Evolutionary conservation across 1,140 invertebrate species (phyloP).

Genomic region (Listronotus bonariensis): DNA sequence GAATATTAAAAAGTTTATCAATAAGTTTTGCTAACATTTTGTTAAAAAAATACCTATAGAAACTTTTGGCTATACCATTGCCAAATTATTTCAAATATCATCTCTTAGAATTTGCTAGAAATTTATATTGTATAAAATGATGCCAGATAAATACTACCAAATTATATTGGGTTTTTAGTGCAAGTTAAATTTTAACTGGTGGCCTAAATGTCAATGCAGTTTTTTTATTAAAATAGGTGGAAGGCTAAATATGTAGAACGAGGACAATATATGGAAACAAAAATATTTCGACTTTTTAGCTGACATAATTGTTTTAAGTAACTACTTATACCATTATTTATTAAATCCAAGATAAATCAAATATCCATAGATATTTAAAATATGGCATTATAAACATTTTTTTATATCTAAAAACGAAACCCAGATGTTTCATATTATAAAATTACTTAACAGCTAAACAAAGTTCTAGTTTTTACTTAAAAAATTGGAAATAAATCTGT

Average conservation of each 20-base stretch:
- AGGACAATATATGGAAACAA: not conserved
- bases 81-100: conserved; percentile 18
- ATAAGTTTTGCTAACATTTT: conserved; percentile 4
- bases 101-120: conserved; percentile 23
- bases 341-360: too few relatives aligned
- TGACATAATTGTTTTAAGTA: too few relatives aligned
- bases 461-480: too few relatives aligned
- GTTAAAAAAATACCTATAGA: conserved; percentile 1
- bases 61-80: conserved; percentile 18
- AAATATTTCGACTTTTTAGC: too few relatives aligned
- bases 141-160: conserved; percentile 21
- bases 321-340: too few relatives aligned
- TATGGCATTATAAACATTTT: too few relatives aligned
- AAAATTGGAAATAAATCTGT: too few relatives aligned
- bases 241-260: not conserved
- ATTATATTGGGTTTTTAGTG: conserved; percentile 13
- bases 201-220: not conserved
- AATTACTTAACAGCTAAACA: too few relatives aligned
- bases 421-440: too few relatives aligned
- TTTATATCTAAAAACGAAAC: too few relatives aligned
- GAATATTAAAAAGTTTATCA: conserved; percentile 24
- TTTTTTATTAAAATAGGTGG: not conserved
- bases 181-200: not conserved
- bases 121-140: conserved; percentile 21
- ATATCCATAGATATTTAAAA: too few relatives aligned